phyloP scores from a whole-genome alignment of 30 jellyfish, hydroid and myxozoan genomes.

The Cassiopea xamachana region DNA sequence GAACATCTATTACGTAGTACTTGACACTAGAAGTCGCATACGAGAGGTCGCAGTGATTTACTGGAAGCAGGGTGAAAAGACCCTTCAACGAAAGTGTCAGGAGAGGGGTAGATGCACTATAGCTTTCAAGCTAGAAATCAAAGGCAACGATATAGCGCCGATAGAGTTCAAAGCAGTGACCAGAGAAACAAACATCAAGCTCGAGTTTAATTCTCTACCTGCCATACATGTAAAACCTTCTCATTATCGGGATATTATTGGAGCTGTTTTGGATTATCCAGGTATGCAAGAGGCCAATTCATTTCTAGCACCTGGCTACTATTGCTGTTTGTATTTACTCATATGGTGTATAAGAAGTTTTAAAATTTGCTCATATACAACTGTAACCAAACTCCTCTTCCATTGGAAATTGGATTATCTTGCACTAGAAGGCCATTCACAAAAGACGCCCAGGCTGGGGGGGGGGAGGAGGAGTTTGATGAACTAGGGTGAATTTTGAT shows the following conservation, averaged over 20 bases:
- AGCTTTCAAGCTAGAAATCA: neutral
- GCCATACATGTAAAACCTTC: constrained; percentile 4
- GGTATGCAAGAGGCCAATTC: constrained; percentile 9
- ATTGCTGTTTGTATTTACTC: too few relatives aligned
- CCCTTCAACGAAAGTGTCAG: neutral
- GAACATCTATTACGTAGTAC: constrained; percentile 13
- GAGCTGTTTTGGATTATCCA: neutral
- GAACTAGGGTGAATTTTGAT: too few relatives aligned
- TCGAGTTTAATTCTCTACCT: neutral
- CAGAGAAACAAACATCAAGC: constrained; percentile 7
- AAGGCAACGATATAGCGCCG: neutral
- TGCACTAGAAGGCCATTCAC: too few relatives aligned
- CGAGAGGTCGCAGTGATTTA: constrained; percentile 6
- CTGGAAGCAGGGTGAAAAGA: constrained; percentile 8
- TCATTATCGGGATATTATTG: constrained; percentile 10
- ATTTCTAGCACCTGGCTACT: neutral
- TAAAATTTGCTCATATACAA: too few relatives aligned
- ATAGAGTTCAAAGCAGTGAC: constrained; percentile 17
- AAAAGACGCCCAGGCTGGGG: too few relatives aligned
- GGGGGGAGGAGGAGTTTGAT: too few relatives aligned
- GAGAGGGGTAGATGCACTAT: neutral
- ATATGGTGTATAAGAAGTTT: too few relatives aligned
- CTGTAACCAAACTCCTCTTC: too few relatives aligned
- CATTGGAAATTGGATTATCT: too few relatives aligned
- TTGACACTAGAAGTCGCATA: constrained; percentile 23